A percentile compares a stretch with the other conserved stretches of the same genome.
Evolutionary conservation across 2,888 invertebrate genomes (phyloP).

Genomic region (Chymomyza caudatula): DNA sequence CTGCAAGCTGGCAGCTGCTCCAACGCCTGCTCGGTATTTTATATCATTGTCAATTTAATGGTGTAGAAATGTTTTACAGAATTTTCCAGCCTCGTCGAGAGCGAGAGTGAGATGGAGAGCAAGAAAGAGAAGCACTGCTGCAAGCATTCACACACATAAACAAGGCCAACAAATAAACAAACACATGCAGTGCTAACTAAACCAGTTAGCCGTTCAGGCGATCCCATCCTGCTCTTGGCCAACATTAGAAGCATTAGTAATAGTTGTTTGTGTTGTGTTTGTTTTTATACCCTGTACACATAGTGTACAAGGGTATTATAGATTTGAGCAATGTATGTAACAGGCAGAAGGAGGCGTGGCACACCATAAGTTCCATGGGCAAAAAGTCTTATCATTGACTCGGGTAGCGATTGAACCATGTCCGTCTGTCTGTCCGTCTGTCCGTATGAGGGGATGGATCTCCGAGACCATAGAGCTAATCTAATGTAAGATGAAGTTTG

Average conservation of each 20-base stretch:
- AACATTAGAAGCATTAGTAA: not conserved
- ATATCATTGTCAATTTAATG: conserved; percentile 73
- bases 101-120: not conserved
- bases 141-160: conserved; percentile 17
- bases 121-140: conserved; percentile 32
- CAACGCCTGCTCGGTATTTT: conserved; percentile 46
- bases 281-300: too few relatives aligned
- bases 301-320: too few relatives aligned
- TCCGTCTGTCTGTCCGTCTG: too few relatives aligned
- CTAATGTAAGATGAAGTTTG: too few relatives aligned
- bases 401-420: too few relatives aligned
- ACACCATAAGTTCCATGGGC: too few relatives aligned
- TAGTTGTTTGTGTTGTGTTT: conserved; percentile 1
- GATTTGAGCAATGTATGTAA: too few relatives aligned
- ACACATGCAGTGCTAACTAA: conserved; percentile 57
- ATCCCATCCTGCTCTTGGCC: conserved; percentile 13
- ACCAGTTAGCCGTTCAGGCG: conserved; percentile 52
- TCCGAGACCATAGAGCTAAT: too few relatives aligned
- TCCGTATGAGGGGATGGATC: too few relatives aligned
- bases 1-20: conserved; percentile 44
- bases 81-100: conserved; percentile 5
- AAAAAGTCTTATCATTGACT: too few relatives aligned
- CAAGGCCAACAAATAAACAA: conserved; percentile 31
- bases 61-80: conserved; percentile 69
- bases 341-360: too few relatives aligned